These are phyloP conservation scores for Pelecanoides urinatrix DNA, from an alignment of 2,113 vertebrate genomes.

Conservation along the genomic window DNA sequence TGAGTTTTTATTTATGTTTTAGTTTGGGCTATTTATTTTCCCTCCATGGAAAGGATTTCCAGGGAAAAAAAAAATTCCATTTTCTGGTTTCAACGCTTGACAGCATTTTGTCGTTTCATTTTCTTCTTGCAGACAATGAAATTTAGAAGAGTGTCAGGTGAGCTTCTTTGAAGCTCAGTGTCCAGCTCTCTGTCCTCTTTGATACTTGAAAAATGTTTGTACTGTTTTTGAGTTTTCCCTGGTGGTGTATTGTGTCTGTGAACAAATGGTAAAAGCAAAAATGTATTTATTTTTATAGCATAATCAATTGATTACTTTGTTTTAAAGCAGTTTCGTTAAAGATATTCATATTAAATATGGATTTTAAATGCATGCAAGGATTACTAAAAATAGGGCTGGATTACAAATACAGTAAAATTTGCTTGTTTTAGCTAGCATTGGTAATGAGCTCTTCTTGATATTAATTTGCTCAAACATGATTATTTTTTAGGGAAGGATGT, in stretches of 20 bases:
- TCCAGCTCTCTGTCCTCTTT: neutral
- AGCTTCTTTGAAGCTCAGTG: neutral
- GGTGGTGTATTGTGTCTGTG: neutral
- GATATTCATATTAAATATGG: neutral
- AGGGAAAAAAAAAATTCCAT: neutral
- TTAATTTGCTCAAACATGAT: neutral
- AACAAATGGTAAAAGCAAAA: neutral
- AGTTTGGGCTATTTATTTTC: neutral
- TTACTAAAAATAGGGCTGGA: neutral
- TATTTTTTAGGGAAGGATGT: neutral
- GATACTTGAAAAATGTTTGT: neutral
- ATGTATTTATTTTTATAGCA: neutral
- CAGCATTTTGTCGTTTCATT: slow-evolving; percentile 18
- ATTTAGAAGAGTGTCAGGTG: neutral
- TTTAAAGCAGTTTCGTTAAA: neutral
- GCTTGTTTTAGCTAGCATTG: neutral
- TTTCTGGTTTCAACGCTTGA: neutral
- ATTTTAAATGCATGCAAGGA: neutral
- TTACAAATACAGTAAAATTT: neutral
- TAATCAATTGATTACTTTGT: neutral
- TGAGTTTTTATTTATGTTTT: neutral
- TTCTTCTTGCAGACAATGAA: neutral
- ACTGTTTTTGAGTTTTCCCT: neutral
- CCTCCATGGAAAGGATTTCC: neutral
- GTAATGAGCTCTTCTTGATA: neutral